These are phyloP conservation scores for Pelmatolapia mariae DNA, from an alignment of 2,113 vertebrate species.

Conservation along the genomic window DNA sequence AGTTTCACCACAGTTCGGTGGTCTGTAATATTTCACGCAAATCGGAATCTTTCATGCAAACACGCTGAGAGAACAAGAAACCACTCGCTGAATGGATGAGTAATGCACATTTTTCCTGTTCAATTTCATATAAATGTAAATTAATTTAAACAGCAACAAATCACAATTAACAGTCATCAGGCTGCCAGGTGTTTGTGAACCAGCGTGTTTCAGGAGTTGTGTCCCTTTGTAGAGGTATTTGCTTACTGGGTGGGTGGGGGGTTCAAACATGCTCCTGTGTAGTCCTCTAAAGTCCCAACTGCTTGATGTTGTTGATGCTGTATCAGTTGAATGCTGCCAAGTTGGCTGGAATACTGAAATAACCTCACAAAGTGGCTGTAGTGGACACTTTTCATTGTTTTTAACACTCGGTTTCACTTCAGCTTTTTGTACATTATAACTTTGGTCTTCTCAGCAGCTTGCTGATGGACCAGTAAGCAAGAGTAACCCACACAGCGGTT, in stretches of 20 bases:
- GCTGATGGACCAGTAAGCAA: not conserved
- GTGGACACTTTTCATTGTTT: not conserved
- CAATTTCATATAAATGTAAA: not conserved
- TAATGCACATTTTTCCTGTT: not conserved
- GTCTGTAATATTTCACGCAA: not conserved
- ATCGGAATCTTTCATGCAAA: not conserved
- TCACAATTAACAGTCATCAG: not conserved
- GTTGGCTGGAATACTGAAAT: not conserved
- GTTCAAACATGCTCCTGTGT: not conserved
- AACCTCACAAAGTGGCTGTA: not conserved
- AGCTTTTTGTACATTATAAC: not conserved
- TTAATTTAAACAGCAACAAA: not conserved
- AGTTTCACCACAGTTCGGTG: not conserved
- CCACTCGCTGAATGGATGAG: not conserved
- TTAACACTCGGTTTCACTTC: not conserved
- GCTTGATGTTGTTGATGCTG: not conserved
- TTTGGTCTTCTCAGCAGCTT: not conserved
- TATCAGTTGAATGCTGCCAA: not conserved
- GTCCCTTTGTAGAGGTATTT: not conserved
- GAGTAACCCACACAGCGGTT: not conserved
- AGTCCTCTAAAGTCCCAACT: not conserved
- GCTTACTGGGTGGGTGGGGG: not conserved
- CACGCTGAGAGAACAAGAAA: not conserved
- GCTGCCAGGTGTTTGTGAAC: not conserved
- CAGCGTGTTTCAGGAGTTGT: not conserved